Conservation (phyloP, 2,888 invertebrate genomes). For the Limnephilus auricula region DNA sequence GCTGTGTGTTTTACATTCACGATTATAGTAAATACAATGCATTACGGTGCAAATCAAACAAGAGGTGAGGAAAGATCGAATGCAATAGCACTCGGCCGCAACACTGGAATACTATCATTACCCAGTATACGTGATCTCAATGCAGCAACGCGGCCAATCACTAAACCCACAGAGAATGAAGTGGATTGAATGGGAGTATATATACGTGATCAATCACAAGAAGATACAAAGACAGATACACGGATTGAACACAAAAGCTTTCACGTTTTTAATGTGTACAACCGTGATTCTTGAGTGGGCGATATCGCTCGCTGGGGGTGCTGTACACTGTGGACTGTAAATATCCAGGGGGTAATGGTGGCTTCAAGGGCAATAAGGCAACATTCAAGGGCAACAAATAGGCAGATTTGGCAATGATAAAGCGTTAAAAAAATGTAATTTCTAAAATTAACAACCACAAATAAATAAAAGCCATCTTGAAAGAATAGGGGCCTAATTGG, state of each 20-base stretch:
- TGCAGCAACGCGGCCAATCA: slow-evolving; percentile 11
- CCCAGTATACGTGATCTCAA: slow-evolving; percentile 21
- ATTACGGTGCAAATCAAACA: slow-evolving; percentile 39
- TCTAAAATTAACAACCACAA: no score
- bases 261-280: background rate
- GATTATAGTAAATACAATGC: slow-evolving; percentile 28
- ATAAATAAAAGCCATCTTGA: no score
- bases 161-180: slow-evolving; percentile 6
- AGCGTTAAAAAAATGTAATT: no score
- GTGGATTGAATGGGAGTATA: background rate
- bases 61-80: slow-evolving; percentile 42
- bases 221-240: background rate
- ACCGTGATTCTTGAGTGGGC: background rate
- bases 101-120: slow-evolving; percentile 34
- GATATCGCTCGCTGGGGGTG: no score
- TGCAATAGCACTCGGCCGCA: slow-evolving; percentile 26
- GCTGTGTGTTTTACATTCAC: slow-evolving; percentile 37
- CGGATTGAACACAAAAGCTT: background rate
- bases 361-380: no score
- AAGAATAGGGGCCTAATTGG: no score
- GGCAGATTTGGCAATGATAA: no score
- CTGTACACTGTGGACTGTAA: no score
- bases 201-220: background rate
- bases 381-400: no score
- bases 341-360: no score